Conservation (phyloP, 2,888 invertebrate species). For the Digitonthophagus gazella region DNA sequence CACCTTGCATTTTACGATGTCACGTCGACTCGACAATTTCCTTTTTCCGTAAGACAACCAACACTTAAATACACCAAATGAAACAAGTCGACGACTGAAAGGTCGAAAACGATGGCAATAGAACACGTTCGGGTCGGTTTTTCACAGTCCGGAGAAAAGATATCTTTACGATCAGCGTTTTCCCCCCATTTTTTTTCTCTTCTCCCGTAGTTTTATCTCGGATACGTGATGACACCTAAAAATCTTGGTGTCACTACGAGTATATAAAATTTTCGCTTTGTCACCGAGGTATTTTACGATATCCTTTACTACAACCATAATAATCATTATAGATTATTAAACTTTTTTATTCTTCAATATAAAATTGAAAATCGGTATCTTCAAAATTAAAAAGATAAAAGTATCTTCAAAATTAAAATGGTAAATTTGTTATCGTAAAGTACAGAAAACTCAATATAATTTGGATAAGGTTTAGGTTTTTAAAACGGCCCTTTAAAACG, state of each 20-base stretch:
- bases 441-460: neutral
- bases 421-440: too few species aligned
- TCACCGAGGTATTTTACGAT: neutral
- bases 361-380: too few species aligned
- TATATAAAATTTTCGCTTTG: neutral
- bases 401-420: too few species aligned
- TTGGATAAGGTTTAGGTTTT: neutral
- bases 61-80: neutral
- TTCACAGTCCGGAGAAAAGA: neutral
- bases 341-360: too few species aligned
- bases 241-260: neutral
- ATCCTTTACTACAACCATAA: neutral
- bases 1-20: neutral
- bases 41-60: too few species aligned
- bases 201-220: neutral
- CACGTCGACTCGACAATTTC: too few species aligned
- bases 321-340: too few species aligned
- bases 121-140: too few species aligned
- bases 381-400: too few species aligned
- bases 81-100: neutral
- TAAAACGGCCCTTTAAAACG: neutral
- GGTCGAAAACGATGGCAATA: neutral
- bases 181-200: too few species aligned
- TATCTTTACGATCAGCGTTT: neutral
- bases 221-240: neutral